phyloP scores from a whole-genome alignment of 92 coral and sea anemone genomes.

The Meandrina meandrites region DNA sequence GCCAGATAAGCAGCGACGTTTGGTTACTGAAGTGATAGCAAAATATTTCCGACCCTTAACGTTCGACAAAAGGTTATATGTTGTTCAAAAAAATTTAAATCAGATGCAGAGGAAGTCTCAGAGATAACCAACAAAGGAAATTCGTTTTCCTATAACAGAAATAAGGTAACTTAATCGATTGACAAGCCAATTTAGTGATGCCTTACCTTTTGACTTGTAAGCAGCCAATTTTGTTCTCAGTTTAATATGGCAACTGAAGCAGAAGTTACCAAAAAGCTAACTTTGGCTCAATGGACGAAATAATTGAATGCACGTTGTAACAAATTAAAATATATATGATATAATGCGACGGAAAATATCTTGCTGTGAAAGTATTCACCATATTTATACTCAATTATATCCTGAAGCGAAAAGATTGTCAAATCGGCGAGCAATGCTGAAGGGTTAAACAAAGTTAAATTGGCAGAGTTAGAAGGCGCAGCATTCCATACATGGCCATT shows the following conservation, averaged over 20 bases:
- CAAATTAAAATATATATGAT: constrained; percentile 34
- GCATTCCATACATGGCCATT: not conserved
- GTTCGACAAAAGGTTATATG: constrained; percentile 3
- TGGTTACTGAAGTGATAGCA: not conserved
- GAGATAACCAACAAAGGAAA: constrained; percentile 20
- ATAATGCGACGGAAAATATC: constrained; percentile 38
- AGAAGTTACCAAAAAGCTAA: too few relatives aligned
- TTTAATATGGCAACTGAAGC: not conserved
- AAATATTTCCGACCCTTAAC: not conserved
- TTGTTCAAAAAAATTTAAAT: constrained; percentile 15
- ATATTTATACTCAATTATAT: constrained; percentile 34
- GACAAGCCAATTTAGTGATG: not conserved
- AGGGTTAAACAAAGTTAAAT: constrained; percentile 1
- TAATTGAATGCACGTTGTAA: constrained; percentile 49
- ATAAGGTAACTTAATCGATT: not conserved
- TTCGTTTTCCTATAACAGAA: not conserved
- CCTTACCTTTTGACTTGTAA: constrained; percentile 11
- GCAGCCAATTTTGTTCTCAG: not conserved
- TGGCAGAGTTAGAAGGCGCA: not conserved
- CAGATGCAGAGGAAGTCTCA: not conserved
- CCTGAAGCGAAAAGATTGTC: constrained; percentile 24
- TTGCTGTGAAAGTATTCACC: constrained; percentile 52
- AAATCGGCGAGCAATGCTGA: not conserved
- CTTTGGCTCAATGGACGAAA: constrained; percentile 30
- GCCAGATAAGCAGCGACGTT: not conserved